Percentiles rank a stretch among this genome's conserved stretches.
These are phyloP conservation scores for Rattus norvegicus DNA, from an alignment of 2,113 vertebrate species.

Conservation along the genomic window DNA sequence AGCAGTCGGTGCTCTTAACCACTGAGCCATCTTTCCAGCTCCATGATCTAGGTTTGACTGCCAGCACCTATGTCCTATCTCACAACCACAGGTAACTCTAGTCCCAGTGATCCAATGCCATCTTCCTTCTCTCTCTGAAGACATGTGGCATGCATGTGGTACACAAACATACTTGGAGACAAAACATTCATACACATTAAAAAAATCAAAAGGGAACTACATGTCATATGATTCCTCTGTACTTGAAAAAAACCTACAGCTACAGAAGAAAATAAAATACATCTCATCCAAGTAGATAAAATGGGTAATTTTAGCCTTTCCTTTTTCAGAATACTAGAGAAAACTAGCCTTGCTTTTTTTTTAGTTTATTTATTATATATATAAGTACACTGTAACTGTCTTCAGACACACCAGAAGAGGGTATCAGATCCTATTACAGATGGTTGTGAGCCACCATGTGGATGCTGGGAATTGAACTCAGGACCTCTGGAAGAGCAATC, in stretches of 20 bases:
- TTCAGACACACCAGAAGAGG: too few relatives aligned
- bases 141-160: background rate
- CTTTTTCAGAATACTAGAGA: constrained; percentile 10
- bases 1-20: too few relatives aligned
- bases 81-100: background rate
- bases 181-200: background rate
- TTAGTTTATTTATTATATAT: too few relatives aligned
- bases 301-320: background rate
- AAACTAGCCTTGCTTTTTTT: constrained; percentile 28
- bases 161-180: background rate
- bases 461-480: too few relatives aligned
- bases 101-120: background rate
- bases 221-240: constrained; percentile 12
- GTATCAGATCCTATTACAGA: too few relatives aligned
- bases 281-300: background rate
- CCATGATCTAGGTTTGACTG: background rate
- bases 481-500: too few relatives aligned
- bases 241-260: constrained; percentile 18
- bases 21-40: too few relatives aligned
- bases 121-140: background rate
- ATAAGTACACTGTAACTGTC: too few relatives aligned
- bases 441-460: too few relatives aligned
- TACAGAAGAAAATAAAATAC: constrained; percentile 13
- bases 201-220: constrained; percentile 23
- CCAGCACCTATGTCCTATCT: background rate